Evolutionary conservation across 1,140 invertebrate species (phyloP), one percentile per base, ranked within the genome.

Genomic region (Colletes gigas): DNA sequence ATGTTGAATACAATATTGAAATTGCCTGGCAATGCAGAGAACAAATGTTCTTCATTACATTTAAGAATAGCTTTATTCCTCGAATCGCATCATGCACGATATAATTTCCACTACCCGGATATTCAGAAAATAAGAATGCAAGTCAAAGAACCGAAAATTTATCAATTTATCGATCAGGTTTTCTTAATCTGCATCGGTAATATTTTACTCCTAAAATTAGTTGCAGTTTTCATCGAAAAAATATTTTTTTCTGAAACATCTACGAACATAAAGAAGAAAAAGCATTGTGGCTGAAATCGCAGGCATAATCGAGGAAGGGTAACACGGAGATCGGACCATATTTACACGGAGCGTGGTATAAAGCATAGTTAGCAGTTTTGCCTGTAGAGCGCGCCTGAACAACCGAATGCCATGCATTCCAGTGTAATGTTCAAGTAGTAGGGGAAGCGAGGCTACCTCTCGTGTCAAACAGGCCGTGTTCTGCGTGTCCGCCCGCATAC

Each of bases 391-490:
- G 90, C 88, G 87, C 60, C 55, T 55, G 52, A 17, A 57, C 71
- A 83, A 70, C 63, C 84, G 85, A 84, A 93, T 92, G 82, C 91
- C 90, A 83, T 47, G 76, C 91, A 93, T 93, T 93, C 92, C 92
- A 89, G 47, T 83, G 90, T 91, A 89, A 86, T 86, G 84, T 88
- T 76, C 67, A 84, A 83, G 83, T 86, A 60, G 84, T 74, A 50
- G 81, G 76, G 75, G 82, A 77, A 63, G 39, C 80, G 87, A 77
- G 79, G 74, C 84, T 89, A 88, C 85, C 85, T 90, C 87, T 90
- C 86, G 88, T 90, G 92, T 92, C 92, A 92, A 92, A 91, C 91
- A 86, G 90, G 84, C 87, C 85, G 91, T 89, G 87, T 76, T 86
- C 81, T 84, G 84, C 89, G 85, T 89, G 88, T 90, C 88, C 89